phyloP scores from a whole-genome alignment of 2,113 vertebrate species.

The Ciconia maguari region DNA sequence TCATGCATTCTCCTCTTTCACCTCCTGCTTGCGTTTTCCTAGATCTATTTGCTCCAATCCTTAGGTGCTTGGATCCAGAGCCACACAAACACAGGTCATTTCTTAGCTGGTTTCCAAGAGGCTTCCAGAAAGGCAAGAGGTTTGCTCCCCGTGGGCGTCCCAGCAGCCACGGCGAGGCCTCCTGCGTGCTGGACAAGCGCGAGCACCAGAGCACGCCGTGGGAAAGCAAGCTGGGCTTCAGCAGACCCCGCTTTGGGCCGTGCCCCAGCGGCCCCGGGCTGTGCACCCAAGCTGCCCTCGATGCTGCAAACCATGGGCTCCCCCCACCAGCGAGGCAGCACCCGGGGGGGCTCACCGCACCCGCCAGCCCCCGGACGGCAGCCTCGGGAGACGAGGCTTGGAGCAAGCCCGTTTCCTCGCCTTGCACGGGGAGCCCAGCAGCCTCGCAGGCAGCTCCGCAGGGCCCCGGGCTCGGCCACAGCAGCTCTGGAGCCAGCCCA shows the following conservation, averaged over 20 bases:
- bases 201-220: fast-evolving
- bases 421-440: not conserved
- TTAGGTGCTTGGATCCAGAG: fast-evolving
- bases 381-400: not conserved
- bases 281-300: not conserved
- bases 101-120: fast-evolving
- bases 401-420: not conserved
- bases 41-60: fast-evolving
- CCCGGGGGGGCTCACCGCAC: not conserved
- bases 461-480: not conserved
- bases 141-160: not conserved
- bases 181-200: not conserved
- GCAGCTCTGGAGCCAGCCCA: not conserved
- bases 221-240: not conserved
- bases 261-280: fast-evolving
- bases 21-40: not conserved
- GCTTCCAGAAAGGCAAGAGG: not conserved
- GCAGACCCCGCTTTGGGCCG: not conserved
- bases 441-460: not conserved
- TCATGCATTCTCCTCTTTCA: not conserved
- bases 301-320: fast-evolving
- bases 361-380: too few relatives aligned
- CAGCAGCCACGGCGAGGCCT: fast-evolving
- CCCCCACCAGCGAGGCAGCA: fast-evolving
- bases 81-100: fast-evolving